Evolutionary conservation across 2,113 vertebrate genomes (phyloP).

Genomic region (Glareola pratincola): DNA sequence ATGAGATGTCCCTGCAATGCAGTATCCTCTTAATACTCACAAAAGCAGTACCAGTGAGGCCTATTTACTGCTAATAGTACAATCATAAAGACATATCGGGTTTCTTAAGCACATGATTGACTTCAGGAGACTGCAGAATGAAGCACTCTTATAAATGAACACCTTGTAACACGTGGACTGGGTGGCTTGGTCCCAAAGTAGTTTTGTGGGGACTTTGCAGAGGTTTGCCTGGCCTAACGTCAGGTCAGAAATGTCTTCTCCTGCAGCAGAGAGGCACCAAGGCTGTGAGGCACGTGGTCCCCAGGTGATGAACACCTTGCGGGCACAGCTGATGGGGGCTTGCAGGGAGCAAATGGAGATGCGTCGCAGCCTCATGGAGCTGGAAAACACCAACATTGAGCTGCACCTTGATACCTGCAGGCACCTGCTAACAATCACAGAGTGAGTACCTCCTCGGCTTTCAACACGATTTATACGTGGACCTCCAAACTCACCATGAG

Average conservation of each 20-base stretch:
- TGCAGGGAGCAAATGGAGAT: slow-evolving; percentile 68
- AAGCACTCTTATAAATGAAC: neutral
- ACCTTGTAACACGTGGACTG: neutral
- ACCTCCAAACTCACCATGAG: neutral
- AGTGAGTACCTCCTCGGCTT: slow-evolving; percentile 45
- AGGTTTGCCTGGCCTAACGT: neutral
- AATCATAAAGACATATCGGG: neutral
- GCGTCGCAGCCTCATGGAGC: slow-evolving; percentile 58
- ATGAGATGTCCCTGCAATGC: neutral
- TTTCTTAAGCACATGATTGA: neutral
- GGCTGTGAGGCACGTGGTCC: neutral
- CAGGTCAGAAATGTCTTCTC: neutral
- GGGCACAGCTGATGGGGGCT: slow-evolving; percentile 26
- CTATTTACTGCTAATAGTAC: neutral
- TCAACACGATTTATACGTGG: rapidly evolving
- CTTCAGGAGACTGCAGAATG: neutral
- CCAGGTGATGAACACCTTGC: slow-evolving; percentile 18
- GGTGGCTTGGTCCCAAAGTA: neutral
- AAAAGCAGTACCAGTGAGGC: neutral
- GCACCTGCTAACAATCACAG: slow-evolving; percentile 62
- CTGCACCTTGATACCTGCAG: slow-evolving; percentile 60
- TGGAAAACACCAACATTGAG: slow-evolving; percentile 64
- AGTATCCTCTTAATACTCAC: neutral
- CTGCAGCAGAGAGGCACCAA: neutral
- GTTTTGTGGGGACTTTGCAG: neutral